These are phyloP conservation scores for Sturnus vulgaris DNA, from an alignment of 2,113 vertebrate species.

Conservation along the genomic window DNA sequence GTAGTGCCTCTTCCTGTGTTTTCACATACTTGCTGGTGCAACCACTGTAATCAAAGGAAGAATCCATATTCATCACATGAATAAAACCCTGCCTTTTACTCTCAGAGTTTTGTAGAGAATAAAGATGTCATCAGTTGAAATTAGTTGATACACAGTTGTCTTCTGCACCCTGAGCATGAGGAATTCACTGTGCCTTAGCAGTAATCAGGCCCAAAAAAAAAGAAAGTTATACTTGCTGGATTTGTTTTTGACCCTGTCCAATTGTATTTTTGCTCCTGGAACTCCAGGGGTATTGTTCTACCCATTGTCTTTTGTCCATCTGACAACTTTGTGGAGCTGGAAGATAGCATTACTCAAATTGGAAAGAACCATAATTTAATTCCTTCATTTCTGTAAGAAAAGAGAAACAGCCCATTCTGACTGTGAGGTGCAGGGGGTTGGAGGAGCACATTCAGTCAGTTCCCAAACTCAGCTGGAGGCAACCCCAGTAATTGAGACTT, in stretches of 20 bases:
- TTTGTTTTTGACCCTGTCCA: not conserved
- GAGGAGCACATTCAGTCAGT: not conserved
- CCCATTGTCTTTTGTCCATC: not conserved
- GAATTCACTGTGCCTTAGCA: not conserved
- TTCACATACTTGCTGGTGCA: not conserved
- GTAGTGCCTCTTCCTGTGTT: not conserved
- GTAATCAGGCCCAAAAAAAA: not conserved
- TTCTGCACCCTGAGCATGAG: not conserved
- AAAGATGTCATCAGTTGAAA: not conserved
- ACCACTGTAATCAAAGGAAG: not conserved
- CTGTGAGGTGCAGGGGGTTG: not conserved
- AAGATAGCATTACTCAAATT: not conserved
- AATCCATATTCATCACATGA: not conserved
- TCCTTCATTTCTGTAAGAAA: not conserved
- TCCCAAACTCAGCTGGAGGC: not conserved
- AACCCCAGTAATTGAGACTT: not conserved
- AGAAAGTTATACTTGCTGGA: not conserved
- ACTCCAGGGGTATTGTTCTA: not conserved
- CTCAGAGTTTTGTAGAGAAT: not conserved
- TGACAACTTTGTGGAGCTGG: not conserved
- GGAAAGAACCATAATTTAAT: not conserved
- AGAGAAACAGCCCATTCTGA: not conserved
- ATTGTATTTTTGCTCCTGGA: not conserved
- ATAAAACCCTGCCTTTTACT: not conserved
- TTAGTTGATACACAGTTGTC: not conserved